These are phyloP conservation scores for Gambusia holbrooki DNA, from an alignment of 2,113 vertebrate species.

Conservation along the genomic window DNA sequence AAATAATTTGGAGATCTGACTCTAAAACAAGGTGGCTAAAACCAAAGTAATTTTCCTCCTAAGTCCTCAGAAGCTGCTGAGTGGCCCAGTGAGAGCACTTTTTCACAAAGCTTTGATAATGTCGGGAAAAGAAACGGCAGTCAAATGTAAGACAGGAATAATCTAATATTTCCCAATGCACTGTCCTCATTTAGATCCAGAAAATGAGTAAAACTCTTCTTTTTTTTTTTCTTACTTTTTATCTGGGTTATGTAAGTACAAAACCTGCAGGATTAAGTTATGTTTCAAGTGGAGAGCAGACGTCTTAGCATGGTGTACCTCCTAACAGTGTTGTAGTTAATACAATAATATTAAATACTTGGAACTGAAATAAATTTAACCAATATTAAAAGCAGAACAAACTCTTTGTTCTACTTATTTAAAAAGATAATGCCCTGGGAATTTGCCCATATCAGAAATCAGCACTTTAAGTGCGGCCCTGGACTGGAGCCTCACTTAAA, in stretches of 20 bases:
- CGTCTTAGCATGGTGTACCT: not conserved
- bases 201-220: not conserved
- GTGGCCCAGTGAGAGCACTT: slow-evolving; percentile 6
- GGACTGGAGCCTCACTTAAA: too few species aligned
- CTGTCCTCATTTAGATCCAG: slow-evolving; percentile 13
- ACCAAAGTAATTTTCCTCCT: slow-evolving; percentile 7
- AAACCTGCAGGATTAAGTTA: slow-evolving; percentile 3
- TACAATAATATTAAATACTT: too few species aligned
- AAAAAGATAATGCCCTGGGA: too few species aligned
- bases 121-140: slow-evolving; percentile 13
- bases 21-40: slow-evolving; percentile 15
- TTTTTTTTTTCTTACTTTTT: not conserved
- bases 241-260: not conserved
- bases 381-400: too few species aligned
- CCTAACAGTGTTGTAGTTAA: too few species aligned
- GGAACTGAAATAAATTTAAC: too few species aligned
- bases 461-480: too few species aligned
- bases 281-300: not conserved
- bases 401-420: too few species aligned
- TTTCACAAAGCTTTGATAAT: not conserved
- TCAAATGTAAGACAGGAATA: not conserved
- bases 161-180: slow-evolving; percentile 12
- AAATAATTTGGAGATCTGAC: slow-evolving; percentile 2
- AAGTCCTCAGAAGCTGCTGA: not conserved
- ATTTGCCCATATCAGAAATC: too few species aligned